These are phyloP conservation scores for Carcharodon carcharias DNA, from an alignment of 2,797 vertebrate species.

Conservation along the genomic window DNA sequence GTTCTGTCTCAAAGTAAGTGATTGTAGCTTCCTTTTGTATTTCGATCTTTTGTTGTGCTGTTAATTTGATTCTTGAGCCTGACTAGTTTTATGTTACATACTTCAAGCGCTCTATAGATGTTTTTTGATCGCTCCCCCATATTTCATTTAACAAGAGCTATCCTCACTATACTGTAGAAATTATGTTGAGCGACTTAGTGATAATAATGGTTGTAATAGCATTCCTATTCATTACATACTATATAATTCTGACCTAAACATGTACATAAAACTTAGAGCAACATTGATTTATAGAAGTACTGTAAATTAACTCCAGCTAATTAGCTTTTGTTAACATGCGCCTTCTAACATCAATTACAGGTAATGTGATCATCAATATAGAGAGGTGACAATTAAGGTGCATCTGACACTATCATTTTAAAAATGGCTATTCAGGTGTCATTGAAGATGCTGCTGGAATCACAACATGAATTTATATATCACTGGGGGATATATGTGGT, in stretches of 20 bases:
- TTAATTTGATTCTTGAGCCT: conserved; percentile 14
- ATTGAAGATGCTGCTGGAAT: conserved; percentile 34
- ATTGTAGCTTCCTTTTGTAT: not conserved
- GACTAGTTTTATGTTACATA: conserved; percentile 28
- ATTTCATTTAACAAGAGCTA: conserved; percentile 17
- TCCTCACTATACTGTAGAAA: not conserved
- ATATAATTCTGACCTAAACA: conserved; percentile 36
- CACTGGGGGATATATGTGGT: conserved; percentile 24
- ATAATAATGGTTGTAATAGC: conserved; percentile 2
- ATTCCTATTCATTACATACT: conserved; percentile 34
- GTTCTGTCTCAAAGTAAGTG: not conserved
- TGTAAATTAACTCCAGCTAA: conserved; percentile 38
- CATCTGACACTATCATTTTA: conserved; percentile 37
- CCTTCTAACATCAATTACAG: conserved; percentile 36
- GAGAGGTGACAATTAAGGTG: conserved; percentile 37
- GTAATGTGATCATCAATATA: conserved; percentile 36
- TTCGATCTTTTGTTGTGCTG: conserved; percentile 1
- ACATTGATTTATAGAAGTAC: conserved; percentile 34
- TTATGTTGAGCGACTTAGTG: not conserved
- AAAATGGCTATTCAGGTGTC: conserved; percentile 37
- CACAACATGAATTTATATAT: conserved; percentile 24
- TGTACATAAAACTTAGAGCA: conserved; percentile 26
- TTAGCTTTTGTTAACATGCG: conserved; percentile 37
- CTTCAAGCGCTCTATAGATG: not conserved
- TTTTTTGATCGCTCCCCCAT: not conserved